phyloP scores from a whole-genome alignment of 2,888 invertebrate genomes.

The Smittia sp. region DNA sequence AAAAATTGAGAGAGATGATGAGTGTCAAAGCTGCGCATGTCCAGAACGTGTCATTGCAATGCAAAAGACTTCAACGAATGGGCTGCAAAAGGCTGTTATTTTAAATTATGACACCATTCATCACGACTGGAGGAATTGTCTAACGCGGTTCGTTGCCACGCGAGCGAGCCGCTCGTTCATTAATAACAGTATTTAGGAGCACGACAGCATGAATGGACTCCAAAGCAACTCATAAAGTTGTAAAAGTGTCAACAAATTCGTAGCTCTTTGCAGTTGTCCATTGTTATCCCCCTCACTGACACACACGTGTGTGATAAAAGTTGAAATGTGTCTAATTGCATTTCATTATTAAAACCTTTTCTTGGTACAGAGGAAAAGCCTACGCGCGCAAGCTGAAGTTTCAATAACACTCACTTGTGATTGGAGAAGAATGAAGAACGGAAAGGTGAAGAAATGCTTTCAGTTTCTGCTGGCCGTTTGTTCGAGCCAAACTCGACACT shows the following conservation, averaged over 20 bases:
- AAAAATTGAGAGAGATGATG: constrained; percentile 24
- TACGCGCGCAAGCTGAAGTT: background rate
- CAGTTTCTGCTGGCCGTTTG: background rate
- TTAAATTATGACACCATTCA: constrained; percentile 11
- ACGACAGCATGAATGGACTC: background rate
- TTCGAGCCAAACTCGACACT: background rate
- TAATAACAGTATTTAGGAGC: constrained; percentile 28
- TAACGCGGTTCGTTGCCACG: background rate
- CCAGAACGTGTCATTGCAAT: background rate
- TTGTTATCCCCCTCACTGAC: background rate
- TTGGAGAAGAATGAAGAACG: background rate
- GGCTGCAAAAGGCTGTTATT: constrained; percentile 4
- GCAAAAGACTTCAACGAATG: constrained; percentile 38
- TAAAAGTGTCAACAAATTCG: constrained; percentile 38
- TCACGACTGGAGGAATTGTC: background rate
- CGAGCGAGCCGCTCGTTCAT: constrained; percentile 29
- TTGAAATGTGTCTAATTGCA: constrained; percentile 23
- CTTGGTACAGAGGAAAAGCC: background rate
- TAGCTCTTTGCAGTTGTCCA: background rate
- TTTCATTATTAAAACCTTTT: constrained; percentile 14
- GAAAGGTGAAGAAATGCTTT: background rate
- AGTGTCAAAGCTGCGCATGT: constrained; percentile 28
- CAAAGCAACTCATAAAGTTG: constrained; percentile 28
- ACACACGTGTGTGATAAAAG: background rate
- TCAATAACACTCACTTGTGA: background rate